A percentile compares a stretch with the other conserved stretches of the same genome.
phyloP scores from a whole-genome alignment of 2,113 vertebrate species.

The Erinaceus europaeus region DNA sequence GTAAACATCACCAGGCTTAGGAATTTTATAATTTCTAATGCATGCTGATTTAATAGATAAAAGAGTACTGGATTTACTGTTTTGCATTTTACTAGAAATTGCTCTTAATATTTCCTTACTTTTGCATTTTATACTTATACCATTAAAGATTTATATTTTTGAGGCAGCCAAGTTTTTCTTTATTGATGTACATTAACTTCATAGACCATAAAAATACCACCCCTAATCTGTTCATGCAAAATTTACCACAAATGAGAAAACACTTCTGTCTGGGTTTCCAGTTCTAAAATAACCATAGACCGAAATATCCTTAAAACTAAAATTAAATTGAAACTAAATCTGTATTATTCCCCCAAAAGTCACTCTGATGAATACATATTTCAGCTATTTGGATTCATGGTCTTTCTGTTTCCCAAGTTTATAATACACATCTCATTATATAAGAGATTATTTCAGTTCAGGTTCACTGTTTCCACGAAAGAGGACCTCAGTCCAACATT shows the following conservation, averaged over 20 bases:
- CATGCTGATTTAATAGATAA: slow-evolving; percentile 17
- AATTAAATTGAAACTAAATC: not conserved
- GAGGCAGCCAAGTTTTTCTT: slow-evolving; percentile 44
- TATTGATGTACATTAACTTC: slow-evolving; percentile 14
- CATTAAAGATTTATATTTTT: slow-evolving; percentile 49
- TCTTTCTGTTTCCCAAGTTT: not conserved
- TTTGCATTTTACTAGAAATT: slow-evolving; percentile 7
- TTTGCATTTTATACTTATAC: not conserved
- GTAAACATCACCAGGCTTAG: not conserved
- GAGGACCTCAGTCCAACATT: not conserved
- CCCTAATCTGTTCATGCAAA: slow-evolving; percentile 25
- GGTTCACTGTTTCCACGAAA: not conserved
- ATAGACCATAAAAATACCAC: slow-evolving; percentile 33
- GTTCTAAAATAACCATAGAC: slow-evolving; percentile 35
- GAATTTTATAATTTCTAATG: slow-evolving; percentile 27
- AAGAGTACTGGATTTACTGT: slow-evolving; percentile 32
- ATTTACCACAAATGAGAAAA: slow-evolving; percentile 30
- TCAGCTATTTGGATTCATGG: slow-evolving; percentile 22
- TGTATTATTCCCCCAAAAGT: not conserved
- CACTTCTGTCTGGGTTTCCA: not conserved
- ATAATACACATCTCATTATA: not conserved
- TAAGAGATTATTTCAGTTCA: not conserved
- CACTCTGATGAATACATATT: not conserved
- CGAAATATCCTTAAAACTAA: not conserved
- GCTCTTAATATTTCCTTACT: slow-evolving; percentile 35